These are phyloP conservation scores for Ooceraea biroi DNA, from an alignment of 1,140 invertebrate genomes.

Conservation along the genomic window DNA sequence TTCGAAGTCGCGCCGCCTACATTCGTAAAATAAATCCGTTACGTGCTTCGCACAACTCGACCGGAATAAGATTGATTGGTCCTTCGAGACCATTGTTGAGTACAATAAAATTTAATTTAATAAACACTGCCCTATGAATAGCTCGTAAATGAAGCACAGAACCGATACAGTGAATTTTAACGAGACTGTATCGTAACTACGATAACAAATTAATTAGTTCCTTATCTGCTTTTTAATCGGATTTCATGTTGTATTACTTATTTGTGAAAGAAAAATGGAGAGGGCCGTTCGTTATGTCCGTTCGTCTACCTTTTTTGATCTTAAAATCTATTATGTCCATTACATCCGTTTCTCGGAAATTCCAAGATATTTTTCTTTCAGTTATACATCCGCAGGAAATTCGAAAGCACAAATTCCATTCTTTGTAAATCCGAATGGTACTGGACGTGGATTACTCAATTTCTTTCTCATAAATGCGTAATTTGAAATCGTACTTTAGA, in stretches of 20 bases:
- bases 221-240: neutral
- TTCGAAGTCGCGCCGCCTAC: constrained; percentile 21
- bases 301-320: neutral
- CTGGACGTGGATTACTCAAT: neutral
- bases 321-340: neutral
- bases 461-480: neutral
- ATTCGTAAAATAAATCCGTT: constrained; percentile 52
- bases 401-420: neutral
- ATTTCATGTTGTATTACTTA: neutral
- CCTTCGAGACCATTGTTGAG: constrained; percentile 25
- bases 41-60: neutral
- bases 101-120: constrained; percentile 53
- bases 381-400: neutral
- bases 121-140: neutral
- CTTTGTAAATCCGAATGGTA: neutral
- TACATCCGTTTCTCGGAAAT: neutral
- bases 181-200: constrained; percentile 5
- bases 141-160: constrained; percentile 12
- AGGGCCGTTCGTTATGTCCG: neutral
- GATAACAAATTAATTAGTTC: constrained; percentile 39
- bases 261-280: neutral
- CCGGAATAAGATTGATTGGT: constrained; percentile 30
- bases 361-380: neutral
- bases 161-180: neutral
- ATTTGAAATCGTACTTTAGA: neutral